Base-by-base conservation (phyloP, 1,140 invertebrate genomes). In the Penaeus chinensis region DNA sequence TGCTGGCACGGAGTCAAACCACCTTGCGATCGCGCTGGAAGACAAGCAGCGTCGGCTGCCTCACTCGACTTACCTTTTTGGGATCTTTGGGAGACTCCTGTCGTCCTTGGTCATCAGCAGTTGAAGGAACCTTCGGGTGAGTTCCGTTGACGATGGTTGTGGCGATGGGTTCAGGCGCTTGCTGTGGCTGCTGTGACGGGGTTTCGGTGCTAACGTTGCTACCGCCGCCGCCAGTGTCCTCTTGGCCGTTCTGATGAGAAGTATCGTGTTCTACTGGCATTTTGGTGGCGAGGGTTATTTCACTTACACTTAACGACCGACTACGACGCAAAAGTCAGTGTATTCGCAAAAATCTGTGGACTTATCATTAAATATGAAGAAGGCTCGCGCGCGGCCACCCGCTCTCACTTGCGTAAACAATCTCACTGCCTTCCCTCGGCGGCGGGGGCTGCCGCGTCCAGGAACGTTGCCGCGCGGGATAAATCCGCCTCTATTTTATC, bases 251-350 rank as follows among this genome's bases (percentile, higher is more conserved):
- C 61, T 85, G 84, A 19, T 79, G 84, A 32, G 84, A 79, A 24
- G 77, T 79, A 66, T 85, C 84, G 77, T 85, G 78, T 80, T 85
- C 84, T n/a, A 85, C 84, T 54, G 84, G 84, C 84, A 85, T 85
- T 61, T 76, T 76, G 84, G 61, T 61, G 63, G 61, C 65, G 47
- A 76, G 60, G 69, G 24, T 24, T 65, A 47, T 76, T 85, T 60
- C 84, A 85, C 84, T 78, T 63, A 42, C 84, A 78, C 84, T 76
- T 65, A 32, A 65, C 22, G 63, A 79, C 60, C 61, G 47, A 78
- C 42, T 78, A 24, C 47, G 61, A 62, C 62, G 65, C n/a, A 62
- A 65, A 79, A 47, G 84, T 65, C 27, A 79, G 76, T 85, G 79
- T n/a, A 61, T 66, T 69, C 77, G 79, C 62, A 47, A 80, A 22